Conservation (phyloP, 2,113 vertebrate species). For the Gulo gulo region DNA sequence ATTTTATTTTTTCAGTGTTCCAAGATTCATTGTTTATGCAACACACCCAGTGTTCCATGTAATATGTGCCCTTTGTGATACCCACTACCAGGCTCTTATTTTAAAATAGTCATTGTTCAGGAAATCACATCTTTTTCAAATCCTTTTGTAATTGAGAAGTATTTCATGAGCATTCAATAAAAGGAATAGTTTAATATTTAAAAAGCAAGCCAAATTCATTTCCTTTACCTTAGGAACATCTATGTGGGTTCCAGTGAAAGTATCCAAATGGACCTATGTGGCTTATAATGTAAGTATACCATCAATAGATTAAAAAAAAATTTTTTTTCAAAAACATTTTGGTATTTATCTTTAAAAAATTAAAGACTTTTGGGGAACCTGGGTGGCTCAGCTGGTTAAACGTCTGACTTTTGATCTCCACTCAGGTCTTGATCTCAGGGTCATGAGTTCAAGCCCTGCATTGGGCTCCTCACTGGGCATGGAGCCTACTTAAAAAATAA, state of each 20-base stretch:
- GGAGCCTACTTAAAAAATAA: not conserved
- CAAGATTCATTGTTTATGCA: too few species aligned
- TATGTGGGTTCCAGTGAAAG: conserved; percentile 91
- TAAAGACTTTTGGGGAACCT: not conserved
- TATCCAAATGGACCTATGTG: conserved; percentile 90
- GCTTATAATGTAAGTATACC: conserved; percentile 89
- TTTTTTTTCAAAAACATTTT: not conserved
- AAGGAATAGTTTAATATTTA: conserved; percentile 21
- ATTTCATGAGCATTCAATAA: conserved; percentile 28
- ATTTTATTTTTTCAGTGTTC: too few species aligned
- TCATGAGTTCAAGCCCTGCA: not conserved
- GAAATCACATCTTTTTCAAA: not conserved
- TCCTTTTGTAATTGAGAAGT: not conserved
- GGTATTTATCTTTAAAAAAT: conserved; percentile 3
- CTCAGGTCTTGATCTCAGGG: not conserved
- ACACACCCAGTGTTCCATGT: too few species aligned
- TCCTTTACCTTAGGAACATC: conserved; percentile 85
- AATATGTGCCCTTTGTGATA: too few species aligned
- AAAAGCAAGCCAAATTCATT: conserved; percentile 7
- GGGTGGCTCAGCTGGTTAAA: not conserved
- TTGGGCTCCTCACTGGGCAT: not conserved
- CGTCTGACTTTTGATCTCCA: not conserved
- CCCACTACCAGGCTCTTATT: not conserved
- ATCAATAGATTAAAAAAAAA: not conserved
- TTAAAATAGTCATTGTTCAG: not conserved